A percentile compares a stretch with the other conserved stretches of the same genome.
Evolutionary conservation across 2,888 invertebrate genomes (phyloP).

Genomic region (Leptopilina syphax): DNA sequence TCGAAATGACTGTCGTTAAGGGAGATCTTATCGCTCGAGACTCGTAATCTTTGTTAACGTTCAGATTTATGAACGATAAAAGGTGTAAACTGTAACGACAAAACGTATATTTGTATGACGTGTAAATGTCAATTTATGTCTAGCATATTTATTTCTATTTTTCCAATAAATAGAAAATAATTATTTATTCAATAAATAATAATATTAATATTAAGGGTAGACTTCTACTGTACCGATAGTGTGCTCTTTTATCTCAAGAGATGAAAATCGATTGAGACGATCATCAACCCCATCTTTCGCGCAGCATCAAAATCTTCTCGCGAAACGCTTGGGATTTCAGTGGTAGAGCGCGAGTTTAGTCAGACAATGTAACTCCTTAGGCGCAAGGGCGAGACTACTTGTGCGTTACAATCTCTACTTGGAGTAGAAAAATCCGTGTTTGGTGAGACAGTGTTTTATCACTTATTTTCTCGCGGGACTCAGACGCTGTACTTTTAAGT

Average conservation of each 20-base stretch:
- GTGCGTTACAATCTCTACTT: too few relatives aligned
- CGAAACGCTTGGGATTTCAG: neutral
- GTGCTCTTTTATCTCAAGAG: neutral
- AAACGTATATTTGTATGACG: constrained; percentile 66
- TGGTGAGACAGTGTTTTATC: too few relatives aligned
- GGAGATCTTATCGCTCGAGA: constrained; percentile 63
- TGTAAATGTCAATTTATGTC: constrained; percentile 61
- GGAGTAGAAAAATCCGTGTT: too few relatives aligned
- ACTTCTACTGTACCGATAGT: constrained; percentile 19
- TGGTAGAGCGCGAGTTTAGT: neutral
- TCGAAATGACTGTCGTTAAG: constrained; percentile 47
- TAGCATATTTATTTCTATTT: constrained; percentile 55
- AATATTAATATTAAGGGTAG: neutral
- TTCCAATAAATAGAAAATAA: neutral
- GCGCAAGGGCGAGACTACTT: too few relatives aligned
- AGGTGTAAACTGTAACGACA: constrained; percentile 70
- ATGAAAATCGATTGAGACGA: constrained; percentile 13
- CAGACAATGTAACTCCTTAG: too few relatives aligned
- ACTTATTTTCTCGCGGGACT: too few relatives aligned
- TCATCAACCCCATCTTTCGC: constrained; percentile 13
- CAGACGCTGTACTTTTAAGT: too few relatives aligned
- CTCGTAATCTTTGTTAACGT: constrained; percentile 65
- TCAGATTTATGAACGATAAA: constrained; percentile 70
- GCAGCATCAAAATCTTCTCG: neutral
- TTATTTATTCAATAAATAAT: constrained; percentile 40